Evolutionary conservation across 2,113 vertebrate species (phyloP), one percentile per base, ranked within the genome.

Genomic region (Serinus canaria): DNA sequence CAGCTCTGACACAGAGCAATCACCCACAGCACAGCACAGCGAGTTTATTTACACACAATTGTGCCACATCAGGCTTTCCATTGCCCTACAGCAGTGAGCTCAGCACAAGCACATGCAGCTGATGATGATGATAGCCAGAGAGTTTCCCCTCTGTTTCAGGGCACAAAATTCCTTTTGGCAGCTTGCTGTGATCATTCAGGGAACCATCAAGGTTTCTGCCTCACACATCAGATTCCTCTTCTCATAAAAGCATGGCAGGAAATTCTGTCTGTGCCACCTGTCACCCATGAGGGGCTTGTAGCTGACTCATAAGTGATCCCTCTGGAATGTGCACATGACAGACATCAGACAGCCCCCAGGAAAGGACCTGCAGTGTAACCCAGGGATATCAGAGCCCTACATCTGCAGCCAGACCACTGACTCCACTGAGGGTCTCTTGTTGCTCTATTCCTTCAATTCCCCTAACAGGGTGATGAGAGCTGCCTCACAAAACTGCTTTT

Each of bases 41-140:
- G 75, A 86, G 59, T 70, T 89, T 92, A 93, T 89, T 95, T 93
- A 81, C 83, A 87, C 43, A 31, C 43, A 83, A 83, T 44, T 83
- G 47, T 31, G 56, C 49, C 15, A 31, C 23, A 47, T 13, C 17
- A 55, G 46, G 11, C 49, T 93, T 83, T 69, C 83, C 39, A 70
- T 87, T 90, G 44, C 17, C 81, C 33, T 39, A 47, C 60, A 68
- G 3, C 60, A 67, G 21, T 23, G 73, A 81, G 78, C 60, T 60
- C 80, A 64, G 4, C 2, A 75, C 76, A 86, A 78, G 43, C 66
- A 77, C 59, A 56, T 2, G 4, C 46, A 63, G 67, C 7, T 63
- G 56, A 52, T 47, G 81, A 78, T 24, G 43, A 62, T 47, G 14
- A 39, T 47, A 52, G 41, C 53, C 31, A 56, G 56, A 72, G 59